phyloP scores from a whole-genome alignment of 2,113 vertebrate genomes.

The Abramis brama region DNA sequence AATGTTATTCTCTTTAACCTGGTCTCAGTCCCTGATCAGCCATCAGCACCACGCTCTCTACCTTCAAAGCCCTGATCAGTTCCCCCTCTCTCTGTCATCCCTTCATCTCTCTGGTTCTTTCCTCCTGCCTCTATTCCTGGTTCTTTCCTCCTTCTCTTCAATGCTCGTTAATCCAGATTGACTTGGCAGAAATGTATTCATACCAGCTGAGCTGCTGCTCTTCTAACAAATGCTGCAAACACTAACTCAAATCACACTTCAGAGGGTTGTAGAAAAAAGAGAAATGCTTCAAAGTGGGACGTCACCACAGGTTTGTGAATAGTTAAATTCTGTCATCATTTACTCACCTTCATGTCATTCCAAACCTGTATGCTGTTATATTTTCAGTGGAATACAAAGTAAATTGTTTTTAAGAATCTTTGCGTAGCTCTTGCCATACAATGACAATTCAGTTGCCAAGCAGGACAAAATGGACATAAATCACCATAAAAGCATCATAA shows the following conservation, averaged over 20 bases:
- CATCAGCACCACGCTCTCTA: conserved; percentile 29
- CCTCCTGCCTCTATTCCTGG: conserved; percentile 5
- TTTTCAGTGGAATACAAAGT: background rate
- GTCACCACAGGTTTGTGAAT: conserved; percentile 52
- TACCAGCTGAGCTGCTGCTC: conserved; percentile 51
- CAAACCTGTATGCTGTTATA: background rate
- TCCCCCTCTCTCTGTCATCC: background rate
- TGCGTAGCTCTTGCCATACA: background rate
- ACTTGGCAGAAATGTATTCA: conserved; percentile 67
- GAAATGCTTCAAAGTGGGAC: conserved; percentile 58
- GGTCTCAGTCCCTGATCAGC: conserved; percentile 10
- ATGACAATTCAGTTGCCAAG: background rate
- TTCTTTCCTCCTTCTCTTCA: conserved; percentile 30
- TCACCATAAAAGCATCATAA: background rate
- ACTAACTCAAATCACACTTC: conserved; percentile 61
- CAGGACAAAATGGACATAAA: background rate
- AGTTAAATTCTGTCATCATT: conserved; percentile 24
- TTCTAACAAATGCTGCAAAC: conserved; percentile 41
- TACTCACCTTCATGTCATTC: background rate
- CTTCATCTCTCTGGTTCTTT: conserved; percentile 3
- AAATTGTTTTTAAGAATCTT: background rate
- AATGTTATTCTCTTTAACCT: background rate
- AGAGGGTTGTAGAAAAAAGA: conserved; percentile 47
- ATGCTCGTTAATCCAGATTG: conserved; percentile 48
- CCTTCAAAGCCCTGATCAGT: conserved; percentile 40